Percentiles rank a stretch among this genome's conserved stretches.
These are phyloP conservation scores for Paralinhomoeus sp. DNA, from an alignment of 2,888 invertebrate species.

Conservation along the genomic window DNA sequence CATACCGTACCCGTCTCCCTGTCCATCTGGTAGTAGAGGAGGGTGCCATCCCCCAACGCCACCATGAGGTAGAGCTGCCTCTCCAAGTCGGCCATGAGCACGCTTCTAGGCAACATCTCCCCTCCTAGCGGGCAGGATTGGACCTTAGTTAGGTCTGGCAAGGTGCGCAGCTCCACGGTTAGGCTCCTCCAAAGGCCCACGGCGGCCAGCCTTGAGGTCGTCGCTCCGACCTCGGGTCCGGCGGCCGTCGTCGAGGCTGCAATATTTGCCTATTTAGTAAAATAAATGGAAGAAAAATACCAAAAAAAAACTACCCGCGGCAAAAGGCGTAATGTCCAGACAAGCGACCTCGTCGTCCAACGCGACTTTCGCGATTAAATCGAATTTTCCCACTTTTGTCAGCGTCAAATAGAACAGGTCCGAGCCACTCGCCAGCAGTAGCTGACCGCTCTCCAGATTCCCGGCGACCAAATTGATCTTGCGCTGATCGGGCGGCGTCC, in stretches of 20 bases:
- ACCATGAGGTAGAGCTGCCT: conserved; percentile 41
- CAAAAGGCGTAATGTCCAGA: conserved; percentile 57
- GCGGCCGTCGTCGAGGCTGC: not conserved
- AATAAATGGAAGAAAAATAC: not conserved
- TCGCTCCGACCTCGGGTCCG: too few species aligned
- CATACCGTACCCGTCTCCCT: conserved; percentile 25
- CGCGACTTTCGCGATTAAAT: conserved; percentile 24
- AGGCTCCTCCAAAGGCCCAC: conserved; percentile 95
- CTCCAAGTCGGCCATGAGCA: conserved; percentile 79
- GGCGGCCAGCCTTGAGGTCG: conserved; percentile 53
- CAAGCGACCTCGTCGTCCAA: conserved; percentile 88
- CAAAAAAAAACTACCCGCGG: not conserved
- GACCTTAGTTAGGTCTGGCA: conserved; percentile 47
- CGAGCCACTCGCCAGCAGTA: conserved; percentile 38
- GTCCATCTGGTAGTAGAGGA: conserved; percentile 78
- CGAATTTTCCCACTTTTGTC: conserved; percentile 25
- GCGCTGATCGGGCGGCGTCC: conserved; percentile 8
- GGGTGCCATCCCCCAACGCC: conserved; percentile 86
- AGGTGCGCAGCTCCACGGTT: conserved; percentile 56
- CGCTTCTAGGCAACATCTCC: conserved; percentile 85
- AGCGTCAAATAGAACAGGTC: conserved; percentile 60
- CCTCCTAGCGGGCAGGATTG: conserved; percentile 9
- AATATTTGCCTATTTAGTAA: not conserved
- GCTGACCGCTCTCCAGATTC: conserved; percentile 19
- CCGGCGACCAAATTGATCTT: conserved; percentile 18